Conservation (phyloP, 1,140 invertebrate species). For the Zaprionus inermis region DNA sequence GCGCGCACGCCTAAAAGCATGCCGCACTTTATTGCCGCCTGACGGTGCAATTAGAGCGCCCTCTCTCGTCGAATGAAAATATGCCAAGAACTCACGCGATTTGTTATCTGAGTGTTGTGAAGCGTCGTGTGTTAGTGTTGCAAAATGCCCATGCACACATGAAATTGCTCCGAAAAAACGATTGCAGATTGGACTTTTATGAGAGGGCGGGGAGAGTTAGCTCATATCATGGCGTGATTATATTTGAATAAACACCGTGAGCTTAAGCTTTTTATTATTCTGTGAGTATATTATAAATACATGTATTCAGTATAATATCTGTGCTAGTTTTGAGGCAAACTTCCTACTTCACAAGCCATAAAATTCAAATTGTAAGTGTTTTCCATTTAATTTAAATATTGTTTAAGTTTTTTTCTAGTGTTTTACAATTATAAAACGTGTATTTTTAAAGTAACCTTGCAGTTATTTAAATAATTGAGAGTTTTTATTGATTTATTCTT, state of each 20-base stretch:
- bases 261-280: not conserved
- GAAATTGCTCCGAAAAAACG: not conserved
- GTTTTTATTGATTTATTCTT: too few relatives aligned
- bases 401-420: not conserved
- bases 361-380: not conserved
- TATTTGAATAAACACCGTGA: not conserved
- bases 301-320: not conserved
- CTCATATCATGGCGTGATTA: not conserved
- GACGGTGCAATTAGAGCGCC: constrained; percentile 27
- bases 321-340: not conserved
- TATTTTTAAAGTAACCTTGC: too few relatives aligned
- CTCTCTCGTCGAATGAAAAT: not conserved
- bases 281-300: not conserved
- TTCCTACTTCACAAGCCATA: not conserved
- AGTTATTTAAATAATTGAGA: too few relatives aligned
- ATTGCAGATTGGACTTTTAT: not conserved
- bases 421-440: too few relatives aligned
- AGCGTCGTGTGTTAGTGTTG: not conserved
- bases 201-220: not conserved
- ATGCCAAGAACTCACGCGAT: constrained; percentile 39
- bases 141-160: not conserved
- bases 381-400: not conserved
- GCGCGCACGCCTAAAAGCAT: constrained; percentile 25
- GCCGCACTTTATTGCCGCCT: constrained; percentile 19
- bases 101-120: constrained; percentile 5